These are phyloP conservation scores for Teleiodes luculella DNA, from an alignment of 2,888 invertebrate genomes.

Conservation along the genomic window DNA sequence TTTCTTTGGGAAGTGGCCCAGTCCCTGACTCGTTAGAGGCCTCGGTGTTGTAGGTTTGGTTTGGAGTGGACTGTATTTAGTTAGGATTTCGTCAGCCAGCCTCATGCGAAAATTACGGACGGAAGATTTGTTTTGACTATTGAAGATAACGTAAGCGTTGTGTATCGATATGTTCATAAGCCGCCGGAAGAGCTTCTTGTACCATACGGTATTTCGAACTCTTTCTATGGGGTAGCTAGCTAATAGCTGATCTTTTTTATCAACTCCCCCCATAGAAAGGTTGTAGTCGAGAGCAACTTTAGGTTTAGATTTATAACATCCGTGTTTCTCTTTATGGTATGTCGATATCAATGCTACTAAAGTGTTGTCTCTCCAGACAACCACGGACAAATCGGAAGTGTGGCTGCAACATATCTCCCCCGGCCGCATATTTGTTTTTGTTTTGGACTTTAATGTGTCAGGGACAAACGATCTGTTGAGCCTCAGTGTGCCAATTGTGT, in stretches of 20 bases:
- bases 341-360: conserved; percentile 14
- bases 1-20: neutral
- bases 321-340: conserved; percentile 7
- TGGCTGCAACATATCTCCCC: neutral
- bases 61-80: no score
- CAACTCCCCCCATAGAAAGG: conserved; percentile 13
- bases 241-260: conserved; percentile 9
- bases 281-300: conserved; percentile 11
- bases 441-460: conserved; percentile 19
- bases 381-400: neutral
- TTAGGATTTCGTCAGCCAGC: neutral
- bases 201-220: conserved; percentile 10
- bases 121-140: neutral
- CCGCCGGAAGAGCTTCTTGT: neutral
- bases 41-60: no score
- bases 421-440: conserved; percentile 19
- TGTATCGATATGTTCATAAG: conserved; percentile 2
- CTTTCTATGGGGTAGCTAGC: conserved; percentile 13
- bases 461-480: conserved; percentile 29
- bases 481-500: conserved; percentile 22
- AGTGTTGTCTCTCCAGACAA: conserved; percentile 14
- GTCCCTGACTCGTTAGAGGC: no score
- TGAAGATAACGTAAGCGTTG: neutral
- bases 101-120: neutral
- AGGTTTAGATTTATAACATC: neutral